phyloP scores from a whole-genome alignment of 35 echinoderm and acorn worm species.

The Hemicentrotus pulcherrimus region DNA sequence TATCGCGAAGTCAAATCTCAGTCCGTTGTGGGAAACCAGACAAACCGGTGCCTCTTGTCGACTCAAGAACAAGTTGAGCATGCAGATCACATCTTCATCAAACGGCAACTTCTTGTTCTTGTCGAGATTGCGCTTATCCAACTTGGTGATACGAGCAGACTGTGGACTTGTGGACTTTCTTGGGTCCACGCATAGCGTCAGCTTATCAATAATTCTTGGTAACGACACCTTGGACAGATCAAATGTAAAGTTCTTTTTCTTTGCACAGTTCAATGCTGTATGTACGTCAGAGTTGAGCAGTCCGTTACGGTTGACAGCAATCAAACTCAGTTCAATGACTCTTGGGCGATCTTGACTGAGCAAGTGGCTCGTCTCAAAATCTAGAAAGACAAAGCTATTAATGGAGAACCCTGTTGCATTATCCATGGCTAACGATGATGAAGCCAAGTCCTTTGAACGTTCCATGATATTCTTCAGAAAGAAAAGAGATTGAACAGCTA shows the following conservation, averaged over 20 bases:
- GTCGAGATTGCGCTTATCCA: conserved; percentile 59
- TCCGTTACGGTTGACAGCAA: conserved; percentile 71
- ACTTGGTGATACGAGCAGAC: conserved; percentile 55
- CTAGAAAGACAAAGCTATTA: conserved; percentile 86
- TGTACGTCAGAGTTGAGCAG: neutral
- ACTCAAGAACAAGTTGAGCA: conserved; percentile 60
- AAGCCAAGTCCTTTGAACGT: neutral
- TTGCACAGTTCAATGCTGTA: neutral
- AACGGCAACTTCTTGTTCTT: conserved; percentile 51
- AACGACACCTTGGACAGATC: neutral
- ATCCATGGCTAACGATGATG: neutral
- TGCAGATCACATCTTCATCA: conserved; percentile 42
- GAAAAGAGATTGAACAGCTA: neutral
- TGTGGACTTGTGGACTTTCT: conserved; percentile 57
- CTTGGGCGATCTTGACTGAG: conserved; percentile 48
- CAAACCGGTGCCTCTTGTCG: conserved; percentile 81
- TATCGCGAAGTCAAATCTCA: conserved; percentile 81
- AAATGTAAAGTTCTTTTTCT: neutral
- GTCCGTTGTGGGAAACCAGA: conserved; percentile 85
- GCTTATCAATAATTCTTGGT: conserved; percentile 75
- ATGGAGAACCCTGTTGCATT: neutral
- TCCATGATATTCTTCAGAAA: neutral
- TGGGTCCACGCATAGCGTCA: conserved; percentile 77
- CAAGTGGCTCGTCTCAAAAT: conserved; percentile 74
- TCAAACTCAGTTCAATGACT: conserved; percentile 80